Conservation (phyloP, 2,113 vertebrate genomes). For the Scomber japonicus region DNA sequence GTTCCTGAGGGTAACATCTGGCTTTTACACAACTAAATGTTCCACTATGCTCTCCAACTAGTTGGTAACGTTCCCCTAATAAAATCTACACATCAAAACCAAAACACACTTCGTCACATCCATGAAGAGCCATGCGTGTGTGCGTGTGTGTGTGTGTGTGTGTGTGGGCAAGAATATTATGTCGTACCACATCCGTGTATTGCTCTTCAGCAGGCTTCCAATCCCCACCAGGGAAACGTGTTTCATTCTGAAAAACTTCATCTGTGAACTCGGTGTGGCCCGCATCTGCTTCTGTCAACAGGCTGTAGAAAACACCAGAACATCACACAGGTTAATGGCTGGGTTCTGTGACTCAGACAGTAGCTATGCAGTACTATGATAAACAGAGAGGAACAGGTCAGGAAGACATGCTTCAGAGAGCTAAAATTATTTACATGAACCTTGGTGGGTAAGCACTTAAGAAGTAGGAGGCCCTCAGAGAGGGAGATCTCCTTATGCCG, state of each 20-base stretch:
- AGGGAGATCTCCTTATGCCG: constrained; percentile 37
- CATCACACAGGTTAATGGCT: constrained; percentile 6
- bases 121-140: not conserved
- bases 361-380: constrained; percentile 22
- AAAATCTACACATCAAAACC: no score
- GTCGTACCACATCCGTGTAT: constrained; percentile 93
- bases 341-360: constrained; percentile 52
- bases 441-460: constrained; percentile 47
- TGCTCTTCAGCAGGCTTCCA: constrained; percentile 91
- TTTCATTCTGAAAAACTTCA: constrained; percentile 95
- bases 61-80: not conserved
- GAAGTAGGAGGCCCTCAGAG: constrained; percentile 2
- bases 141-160: not conserved
- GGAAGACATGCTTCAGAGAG: constrained; percentile 11
- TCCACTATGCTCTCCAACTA: not conserved
- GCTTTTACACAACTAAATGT: not conserved
- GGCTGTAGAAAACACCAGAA: constrained; percentile 78
- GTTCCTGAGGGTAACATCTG: not conserved
- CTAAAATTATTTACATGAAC: constrained; percentile 51
- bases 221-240: constrained; percentile 92
- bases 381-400: constrained; percentile 34
- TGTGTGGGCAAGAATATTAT: not conserved
- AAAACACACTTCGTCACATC: no score
- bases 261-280: constrained; percentile 97
- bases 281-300: constrained; percentile 95